A percentile compares a stretch with the other conserved stretches of the same genome.
Conservation (phyloP, 2,797 vertebrate species). For the Luscinia luscinia region DNA sequence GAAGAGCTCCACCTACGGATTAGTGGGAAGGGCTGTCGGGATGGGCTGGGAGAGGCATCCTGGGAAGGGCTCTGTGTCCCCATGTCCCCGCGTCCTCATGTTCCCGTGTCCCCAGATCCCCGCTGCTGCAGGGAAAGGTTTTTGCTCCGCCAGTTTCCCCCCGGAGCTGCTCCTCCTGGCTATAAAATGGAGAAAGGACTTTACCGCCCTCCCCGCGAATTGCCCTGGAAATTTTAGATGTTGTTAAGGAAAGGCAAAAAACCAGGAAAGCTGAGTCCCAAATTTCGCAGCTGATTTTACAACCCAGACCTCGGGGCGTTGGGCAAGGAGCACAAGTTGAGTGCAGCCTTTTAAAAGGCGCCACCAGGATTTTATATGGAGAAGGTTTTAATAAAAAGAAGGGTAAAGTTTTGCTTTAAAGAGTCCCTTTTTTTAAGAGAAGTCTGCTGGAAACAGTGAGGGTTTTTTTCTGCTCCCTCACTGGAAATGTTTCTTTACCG, state of each 20-base stretch:
- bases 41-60: not conserved
- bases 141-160: not conserved
- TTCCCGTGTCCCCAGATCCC: not conserved
- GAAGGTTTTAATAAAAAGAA: not conserved
- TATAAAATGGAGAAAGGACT: not conserved
- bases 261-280: not conserved
- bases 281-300: not conserved
- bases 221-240: not conserved
- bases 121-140: not conserved
- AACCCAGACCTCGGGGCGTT: not conserved
- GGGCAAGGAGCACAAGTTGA: not conserved
- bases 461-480: not conserved
- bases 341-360: not conserved
- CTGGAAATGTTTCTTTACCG: not conserved
- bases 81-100: not conserved
- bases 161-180: rapidly evolving
- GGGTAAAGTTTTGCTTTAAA: not conserved
- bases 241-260: not conserved
- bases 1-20: conserved; percentile 67
- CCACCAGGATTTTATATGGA: not conserved
- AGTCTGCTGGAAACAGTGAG: not conserved
- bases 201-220: rapidly evolving
- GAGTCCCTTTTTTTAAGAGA: not conserved
- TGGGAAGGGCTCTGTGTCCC: not conserved
- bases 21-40: conserved; percentile 42